Base-by-base conservation (phyloP, 1,140 invertebrate species). In the Macrosteles quadrilineatus region DNA sequence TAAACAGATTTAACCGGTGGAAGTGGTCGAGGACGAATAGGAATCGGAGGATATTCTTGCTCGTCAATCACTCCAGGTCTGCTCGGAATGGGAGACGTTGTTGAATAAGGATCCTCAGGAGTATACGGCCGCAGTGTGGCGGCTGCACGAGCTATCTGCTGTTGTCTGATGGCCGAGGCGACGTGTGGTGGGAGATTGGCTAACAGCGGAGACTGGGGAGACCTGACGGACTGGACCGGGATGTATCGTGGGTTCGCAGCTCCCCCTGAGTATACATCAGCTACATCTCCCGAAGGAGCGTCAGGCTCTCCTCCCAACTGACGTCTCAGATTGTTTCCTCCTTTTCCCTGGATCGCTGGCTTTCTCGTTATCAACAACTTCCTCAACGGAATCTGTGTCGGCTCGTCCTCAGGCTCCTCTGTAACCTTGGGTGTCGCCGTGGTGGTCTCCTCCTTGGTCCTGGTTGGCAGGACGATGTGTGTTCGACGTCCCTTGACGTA, bases 261-360 rank as follows among this genome's bases (percentile, higher is more conserved):
- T 4, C 77, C 72, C 32, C 75, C 78, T 0, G 78, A 50, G 43
- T 84, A 83, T 0, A 81, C 80, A 0, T 75, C 72, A 12, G 47
- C 47, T 19, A 55, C 65, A 59, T 74, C 73, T 17, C 64, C 62
- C 23, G 72, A 31, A 9, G 69, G 23, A 47, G 64, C 47, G 14
- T 67, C 47, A 11, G 78, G 78, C 9, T 81, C 81, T 0, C 81
- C 80, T 23, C 78, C 74, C 4, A 90, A 78, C 72, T 90, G 87
- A 29, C 89, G 80, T 69, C 87, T 77, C 14, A 87, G 73, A 1
- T 77, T 78, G 70, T 87, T 87, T 1, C 83, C 83, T 78, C 79
- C 36, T 80, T 79, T 21, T 80, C 78, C 11, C 77, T 74, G 81
- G n/a, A n/a, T n/a, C 0, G 81, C 29, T 0, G 83, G 82, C 69